Base-by-base conservation (phyloP, 2,888 invertebrate species). In the Leptothorax acervorum region DNA sequence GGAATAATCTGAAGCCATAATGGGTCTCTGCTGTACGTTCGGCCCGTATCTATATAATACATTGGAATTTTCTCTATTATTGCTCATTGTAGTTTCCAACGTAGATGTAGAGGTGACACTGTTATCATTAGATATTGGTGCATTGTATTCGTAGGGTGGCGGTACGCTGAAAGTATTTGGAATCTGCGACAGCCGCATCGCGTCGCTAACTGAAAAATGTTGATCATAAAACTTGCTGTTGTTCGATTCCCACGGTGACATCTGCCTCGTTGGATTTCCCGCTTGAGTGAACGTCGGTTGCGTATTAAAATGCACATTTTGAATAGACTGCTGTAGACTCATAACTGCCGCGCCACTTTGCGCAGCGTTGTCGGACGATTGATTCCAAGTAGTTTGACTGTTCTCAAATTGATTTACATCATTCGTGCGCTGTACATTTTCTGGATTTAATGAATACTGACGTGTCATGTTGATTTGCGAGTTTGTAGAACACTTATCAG, bases 21-120 rank as follows among this genome's bases (percentile, higher is more conserved):
- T 68, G 2, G 86, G 53, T 9, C 73, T 60, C 23, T 87, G 87
- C 5, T 87, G 89, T 82, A 86, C 11, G 18, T 39, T 87, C 12
- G 85, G 53, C 12, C 65, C 53, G 12, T 87, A 86, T 35, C n/a
- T 86, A 28, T 89, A 85, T 31, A 82, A 1, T 1, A 89, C 5
- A 31, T 53, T 89, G 15, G 79, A 83, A 42, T 31, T 82, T 8
- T 83, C 87, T 60, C 76, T 51, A 23, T 55, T 83, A 18, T 60
- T 63, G 55, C 79, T 57, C 18, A 85, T 57, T 2, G 51, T 11
- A 6, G 53, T 83, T n/a, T 87, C 82, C 8, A 89, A 42, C 11
- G 75, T 51, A 9, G 74, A 74, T 0, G 75, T 57, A 23, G 6
- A 6, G 31, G 45, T 45, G n/a, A 66, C 68, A 9, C 2, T 6